Evolutionary conservation across 2,888 invertebrate genomes (phyloP).

Genomic region (Nysson spinosus): DNA sequence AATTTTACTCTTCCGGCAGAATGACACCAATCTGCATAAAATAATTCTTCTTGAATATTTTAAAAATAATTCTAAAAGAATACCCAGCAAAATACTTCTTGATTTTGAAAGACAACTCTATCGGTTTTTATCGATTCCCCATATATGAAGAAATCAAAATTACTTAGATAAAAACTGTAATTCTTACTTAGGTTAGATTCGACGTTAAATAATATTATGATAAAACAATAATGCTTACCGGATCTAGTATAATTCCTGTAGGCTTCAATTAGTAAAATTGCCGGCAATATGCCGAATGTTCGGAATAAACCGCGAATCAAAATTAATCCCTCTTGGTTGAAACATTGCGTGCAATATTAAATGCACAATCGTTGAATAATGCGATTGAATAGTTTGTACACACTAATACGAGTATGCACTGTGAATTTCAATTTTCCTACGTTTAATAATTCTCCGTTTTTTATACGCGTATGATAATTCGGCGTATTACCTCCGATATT

Average conservation of each 20-base stretch:
- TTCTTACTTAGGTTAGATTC: conserved; percentile 5
- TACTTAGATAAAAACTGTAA: neutral
- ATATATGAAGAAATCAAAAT: no score
- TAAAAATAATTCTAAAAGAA: no score
- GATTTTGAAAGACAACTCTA: no score
- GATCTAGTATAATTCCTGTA: conserved; percentile 27
- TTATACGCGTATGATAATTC: no score
- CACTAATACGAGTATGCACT: conserved; percentile 9
- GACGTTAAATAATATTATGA: conserved; percentile 18
- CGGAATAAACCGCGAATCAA: conserved; percentile 46
- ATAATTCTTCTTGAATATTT: no score
- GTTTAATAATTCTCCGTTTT: neutral
- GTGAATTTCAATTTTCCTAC: conserved; percentile 25
- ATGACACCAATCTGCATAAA: no score
- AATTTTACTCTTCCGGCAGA: no score
- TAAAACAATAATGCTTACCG: conserved; percentile 34
- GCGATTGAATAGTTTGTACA: conserved; percentile 41
- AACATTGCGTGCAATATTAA: conserved; percentile 45
- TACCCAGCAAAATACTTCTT: no score
- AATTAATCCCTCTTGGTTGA: conserved; percentile 51
- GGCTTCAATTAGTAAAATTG: conserved; percentile 51
- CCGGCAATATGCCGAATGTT: conserved; percentile 43
- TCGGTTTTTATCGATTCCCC: no score
- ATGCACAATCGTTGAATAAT: conserved; percentile 44
- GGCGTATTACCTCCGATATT: no score